These are phyloP conservation scores for Sarcophilus harrisii DNA, from an alignment of 2,797 vertebrate genomes.

Conservation along the genomic window DNA sequence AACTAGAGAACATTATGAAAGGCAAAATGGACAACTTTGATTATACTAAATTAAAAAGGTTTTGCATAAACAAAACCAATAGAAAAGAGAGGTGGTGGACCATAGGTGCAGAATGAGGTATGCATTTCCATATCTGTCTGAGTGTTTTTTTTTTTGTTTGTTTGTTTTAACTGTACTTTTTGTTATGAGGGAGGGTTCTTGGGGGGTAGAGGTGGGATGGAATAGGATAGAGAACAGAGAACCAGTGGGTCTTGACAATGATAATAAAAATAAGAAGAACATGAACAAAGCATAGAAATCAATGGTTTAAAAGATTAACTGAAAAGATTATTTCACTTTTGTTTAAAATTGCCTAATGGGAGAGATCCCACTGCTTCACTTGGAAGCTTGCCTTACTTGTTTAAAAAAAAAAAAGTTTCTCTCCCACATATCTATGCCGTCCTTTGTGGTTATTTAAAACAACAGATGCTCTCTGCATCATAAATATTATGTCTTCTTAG, in stretches of 20 bases:
- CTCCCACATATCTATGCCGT: not conserved
- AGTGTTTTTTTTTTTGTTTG: not conserved
- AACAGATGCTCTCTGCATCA: conserved; percentile 29
- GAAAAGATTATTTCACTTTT: not conserved
- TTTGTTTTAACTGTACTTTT: not conserved
- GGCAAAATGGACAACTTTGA: no score
- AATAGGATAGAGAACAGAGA: not conserved
- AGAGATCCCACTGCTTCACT: not conserved
- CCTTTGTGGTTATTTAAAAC: not conserved
- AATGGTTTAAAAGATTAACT: not conserved
- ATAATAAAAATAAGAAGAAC: not conserved
- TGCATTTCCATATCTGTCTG: not conserved
- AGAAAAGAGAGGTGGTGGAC: not conserved
- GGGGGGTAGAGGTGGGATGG: not conserved
- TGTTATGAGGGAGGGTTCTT: not conserved
- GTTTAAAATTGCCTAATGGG: not conserved
- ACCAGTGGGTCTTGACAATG: not conserved
- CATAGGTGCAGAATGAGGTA: not conserved
- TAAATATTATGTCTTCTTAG: conserved; percentile 25
- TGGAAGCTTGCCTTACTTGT: not conserved
- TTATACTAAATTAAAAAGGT: no score
- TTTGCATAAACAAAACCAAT: no score
- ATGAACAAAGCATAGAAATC: not conserved
- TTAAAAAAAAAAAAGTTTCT: not conserved
- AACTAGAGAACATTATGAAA: no score